Evolutionary conservation across 2,888 invertebrate species (phyloP).

Genomic region (Zhengitettix transpicula): DNA sequence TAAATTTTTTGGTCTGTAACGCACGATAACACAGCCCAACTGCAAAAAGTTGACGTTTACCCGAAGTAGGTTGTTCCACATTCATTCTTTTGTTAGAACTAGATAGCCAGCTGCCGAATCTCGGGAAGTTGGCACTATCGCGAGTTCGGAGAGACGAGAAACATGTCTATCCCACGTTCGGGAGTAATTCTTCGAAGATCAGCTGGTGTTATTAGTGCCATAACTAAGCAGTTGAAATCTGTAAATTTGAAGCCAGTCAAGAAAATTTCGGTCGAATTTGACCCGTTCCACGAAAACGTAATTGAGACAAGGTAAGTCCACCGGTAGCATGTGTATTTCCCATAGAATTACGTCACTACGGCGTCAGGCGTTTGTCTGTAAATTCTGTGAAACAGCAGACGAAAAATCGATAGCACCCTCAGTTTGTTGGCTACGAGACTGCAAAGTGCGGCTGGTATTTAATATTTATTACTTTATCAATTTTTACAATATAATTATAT

Average conservation of each 20-base stretch:
- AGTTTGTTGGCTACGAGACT: not conserved
- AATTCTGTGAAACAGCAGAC: slow-evolving; percentile 14
- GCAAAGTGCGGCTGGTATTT: not conserved
- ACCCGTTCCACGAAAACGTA: slow-evolving; percentile 64
- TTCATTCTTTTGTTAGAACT: too few relatives aligned
- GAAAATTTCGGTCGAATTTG: slow-evolving; percentile 61
- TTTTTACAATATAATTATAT: not conserved
- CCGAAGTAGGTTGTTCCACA: too few relatives aligned
- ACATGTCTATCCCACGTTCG: slow-evolving; percentile 60
- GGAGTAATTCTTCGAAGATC: slow-evolving; percentile 44
- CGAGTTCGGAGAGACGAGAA: slow-evolving; percentile 11
- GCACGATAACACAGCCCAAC: too few relatives aligned
- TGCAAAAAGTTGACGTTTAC: too few relatives aligned
- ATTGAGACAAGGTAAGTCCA: slow-evolving; percentile 38
- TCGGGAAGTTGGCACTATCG: not conserved
- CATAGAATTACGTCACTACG: too few relatives aligned
- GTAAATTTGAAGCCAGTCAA: slow-evolving; percentile 66
- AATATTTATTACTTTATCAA: not conserved
- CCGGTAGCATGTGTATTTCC: not conserved
- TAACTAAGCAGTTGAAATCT: slow-evolving; percentile 48
- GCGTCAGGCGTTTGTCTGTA: slow-evolving; percentile 9
- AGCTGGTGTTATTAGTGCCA: slow-evolving; percentile 52
- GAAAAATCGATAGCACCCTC: slow-evolving; percentile 5
- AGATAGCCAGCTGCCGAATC: too few relatives aligned
- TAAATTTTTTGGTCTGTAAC: too few relatives aligned